phyloP scores from a whole-genome alignment of 2,888 invertebrate genomes.

The Catocala fraxini region DNA sequence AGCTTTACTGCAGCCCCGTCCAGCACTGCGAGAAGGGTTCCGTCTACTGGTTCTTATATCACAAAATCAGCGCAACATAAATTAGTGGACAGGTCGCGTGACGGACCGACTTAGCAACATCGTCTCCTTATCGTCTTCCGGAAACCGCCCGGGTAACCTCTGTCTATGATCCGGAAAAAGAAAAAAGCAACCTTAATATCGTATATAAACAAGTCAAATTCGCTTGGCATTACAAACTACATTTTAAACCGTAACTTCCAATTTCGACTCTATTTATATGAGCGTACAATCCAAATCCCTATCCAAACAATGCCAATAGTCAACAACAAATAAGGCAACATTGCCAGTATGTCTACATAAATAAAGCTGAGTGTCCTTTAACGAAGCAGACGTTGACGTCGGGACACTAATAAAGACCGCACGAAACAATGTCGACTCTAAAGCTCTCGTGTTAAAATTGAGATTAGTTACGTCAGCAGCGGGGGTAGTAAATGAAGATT shows the following conservation, averaged over 20 bases:
- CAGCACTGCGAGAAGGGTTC: slow-evolving; percentile 63
- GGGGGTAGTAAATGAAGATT: slow-evolving; percentile 82
- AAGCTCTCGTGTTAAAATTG: slow-evolving; percentile 63
- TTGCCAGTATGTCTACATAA: slow-evolving; percentile 85
- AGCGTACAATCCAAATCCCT: slow-evolving; percentile 62
- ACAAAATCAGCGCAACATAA: slow-evolving; percentile 85
- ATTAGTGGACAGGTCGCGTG: slow-evolving; percentile 86
- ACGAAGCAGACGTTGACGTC: slow-evolving; percentile 85
- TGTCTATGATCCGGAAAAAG: slow-evolving; percentile 46
- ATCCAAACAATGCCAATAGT: slow-evolving; percentile 57
- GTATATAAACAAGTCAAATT: slow-evolving; percentile 69
- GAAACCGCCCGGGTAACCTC: slow-evolving; percentile 73
- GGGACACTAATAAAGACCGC: slow-evolving; percentile 76
- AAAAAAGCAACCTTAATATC: slow-evolving; percentile 66
- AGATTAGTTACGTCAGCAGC: slow-evolving; percentile 49
- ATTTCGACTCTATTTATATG: slow-evolving; percentile 70
- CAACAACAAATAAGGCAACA: slow-evolving; percentile 81
- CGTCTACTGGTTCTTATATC: slow-evolving; percentile 71
- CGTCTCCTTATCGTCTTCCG: slow-evolving; percentile 84
- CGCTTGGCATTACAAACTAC: slow-evolving; percentile 53
- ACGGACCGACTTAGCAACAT: slow-evolving; percentile 79
- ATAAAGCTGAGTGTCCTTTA: slow-evolving; percentile 87
- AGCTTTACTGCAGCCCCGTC: slow-evolving; percentile 37
- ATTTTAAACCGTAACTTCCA: slow-evolving; percentile 47
- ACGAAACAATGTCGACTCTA: slow-evolving; percentile 72